Evolutionary conservation across 2,797 vertebrate genomes (phyloP).

Genomic region (Coracias cyanogaster): DNA sequence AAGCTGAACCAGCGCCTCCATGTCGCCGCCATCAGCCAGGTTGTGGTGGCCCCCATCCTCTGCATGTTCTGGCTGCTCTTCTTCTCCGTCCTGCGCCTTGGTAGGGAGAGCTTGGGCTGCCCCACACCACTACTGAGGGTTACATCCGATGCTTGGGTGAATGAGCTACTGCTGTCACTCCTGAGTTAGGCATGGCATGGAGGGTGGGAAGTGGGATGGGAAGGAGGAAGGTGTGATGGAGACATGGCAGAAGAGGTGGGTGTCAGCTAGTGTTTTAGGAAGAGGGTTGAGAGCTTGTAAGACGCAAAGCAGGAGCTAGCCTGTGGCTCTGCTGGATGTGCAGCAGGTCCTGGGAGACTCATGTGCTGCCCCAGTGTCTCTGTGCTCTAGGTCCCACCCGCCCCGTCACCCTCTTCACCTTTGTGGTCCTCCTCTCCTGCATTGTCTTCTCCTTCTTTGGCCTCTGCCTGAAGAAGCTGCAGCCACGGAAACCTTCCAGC

Average conservation of each 20-base stretch:
- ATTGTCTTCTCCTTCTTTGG: conserved; percentile 84
- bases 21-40: conserved; percentile 89
- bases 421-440: conserved; percentile 84
- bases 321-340: neutral
- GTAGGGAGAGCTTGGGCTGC: conserved; percentile 72
- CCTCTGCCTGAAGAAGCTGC: conserved; percentile 88
- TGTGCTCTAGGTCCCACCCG: conserved; percentile 83
- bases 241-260: neutral
- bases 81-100: conserved; percentile 93
- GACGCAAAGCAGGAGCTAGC: neutral
- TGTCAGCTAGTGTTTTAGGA: neutral
- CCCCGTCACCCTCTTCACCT: conserved; percentile 91
- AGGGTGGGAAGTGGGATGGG: neutral
- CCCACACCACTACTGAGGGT: neutral
- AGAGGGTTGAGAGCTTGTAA: neutral
- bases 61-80: conserved; percentile 98
- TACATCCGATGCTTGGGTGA: neutral
- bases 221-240: neutral
- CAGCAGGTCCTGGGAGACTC: neutral
- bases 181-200: neutral
- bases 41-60: conserved; percentile 91
- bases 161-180: rapidly evolving
- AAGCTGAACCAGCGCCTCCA: conserved; percentile 94
- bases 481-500: conserved; percentile 82
- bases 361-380: conserved; percentile 27